phyloP scores from a whole-genome alignment of 2,888 invertebrate species.

The Anthophora plumipes region DNA sequence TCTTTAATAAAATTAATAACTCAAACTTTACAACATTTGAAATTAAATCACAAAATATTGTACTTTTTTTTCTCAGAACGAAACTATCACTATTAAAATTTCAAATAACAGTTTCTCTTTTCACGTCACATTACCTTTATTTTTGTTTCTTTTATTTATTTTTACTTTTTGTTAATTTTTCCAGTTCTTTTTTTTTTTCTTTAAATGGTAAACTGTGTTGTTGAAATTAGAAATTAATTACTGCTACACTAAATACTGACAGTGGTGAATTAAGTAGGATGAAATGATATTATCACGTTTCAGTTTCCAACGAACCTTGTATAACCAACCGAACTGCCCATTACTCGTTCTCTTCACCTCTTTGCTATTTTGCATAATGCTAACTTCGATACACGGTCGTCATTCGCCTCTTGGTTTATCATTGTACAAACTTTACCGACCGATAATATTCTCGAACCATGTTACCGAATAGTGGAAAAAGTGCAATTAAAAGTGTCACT shows the following conservation, averaged over 20 bases:
- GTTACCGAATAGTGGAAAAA: not conserved
- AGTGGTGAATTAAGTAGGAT: not conserved
- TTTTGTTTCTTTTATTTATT: not conserved
- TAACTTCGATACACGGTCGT: slow-evolving; percentile 39
- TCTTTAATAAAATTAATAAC: not conserved
- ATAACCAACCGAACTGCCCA: slow-evolving; percentile 51
- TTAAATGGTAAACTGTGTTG: not conserved
- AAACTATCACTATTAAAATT: too few species aligned
- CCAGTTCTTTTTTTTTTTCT: not conserved
- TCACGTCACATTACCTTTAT: not conserved
- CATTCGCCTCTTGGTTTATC: slow-evolving; percentile 16
- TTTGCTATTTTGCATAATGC: slow-evolving; percentile 50
- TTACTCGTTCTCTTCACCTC: slow-evolving; percentile 19
- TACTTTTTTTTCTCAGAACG: too few species aligned
- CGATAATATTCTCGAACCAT: not conserved
- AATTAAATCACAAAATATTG: too few species aligned
- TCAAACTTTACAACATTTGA: not conserved
- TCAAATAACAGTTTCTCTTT: not conserved
- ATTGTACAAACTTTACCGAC: slow-evolving; percentile 35
- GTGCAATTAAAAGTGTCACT: slow-evolving; percentile 14
- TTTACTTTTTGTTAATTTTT: not conserved
- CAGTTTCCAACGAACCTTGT: slow-evolving; percentile 59
- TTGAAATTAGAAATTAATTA: not conserved
- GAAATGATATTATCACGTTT: not conserved
- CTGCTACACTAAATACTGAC: slow-evolving; percentile 4